Evolutionary conservation across 2,113 vertebrate genomes (phyloP), one percentile per base, ranked within the genome.

Genomic region (Tauraco erythrolophus): DNA sequence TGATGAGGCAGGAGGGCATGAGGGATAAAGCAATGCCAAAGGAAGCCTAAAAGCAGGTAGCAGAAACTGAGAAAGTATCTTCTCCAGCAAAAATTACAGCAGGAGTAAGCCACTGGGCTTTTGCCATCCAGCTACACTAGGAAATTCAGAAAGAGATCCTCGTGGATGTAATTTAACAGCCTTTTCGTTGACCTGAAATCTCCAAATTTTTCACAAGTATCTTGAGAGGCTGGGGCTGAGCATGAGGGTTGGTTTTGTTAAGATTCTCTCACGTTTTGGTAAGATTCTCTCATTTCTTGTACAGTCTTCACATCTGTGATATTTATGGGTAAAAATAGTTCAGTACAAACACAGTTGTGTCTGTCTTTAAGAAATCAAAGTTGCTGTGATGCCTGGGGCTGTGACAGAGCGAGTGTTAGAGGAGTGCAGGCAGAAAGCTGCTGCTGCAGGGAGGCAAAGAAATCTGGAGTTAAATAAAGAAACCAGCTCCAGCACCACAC

Each of bases 311-410:
- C 79, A 88, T 92, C 84, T 91, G 74, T 68, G 57, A 53, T 92
- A 50, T 64, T 79, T 78, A 6, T 16, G 64, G 68, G 65, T 71
- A 84, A 94, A 96, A 95, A 93, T 86, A 93, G 88, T 74, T 37
- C 91, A 75, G 61, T 62, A 54, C 80, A 89, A 96, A 93, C 48
- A 69, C 7, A 70, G 77, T 93, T 74, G 70, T 50, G 22, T 92
- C 65, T 93, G 53, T 54, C 91, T 94, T 96, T 94, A 92, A 89
- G 79, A 66, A 96, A 93, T 57, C 54, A 81, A 93, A 92, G 91
- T 76, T 75, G 85, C 56, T 89, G 85, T 62, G 80, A 31, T 58
- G 89, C 91, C 93, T 50, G 71, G 51, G 84, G 92, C 84, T 75
- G 69, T 61, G 87, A 77, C 35, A 84, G 84, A 57, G 75, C 56